These are phyloP conservation scores for Stomatorhinus walkeri DNA, from an alignment of 2,797 vertebrate genomes.

Conservation along the genomic window DNA sequence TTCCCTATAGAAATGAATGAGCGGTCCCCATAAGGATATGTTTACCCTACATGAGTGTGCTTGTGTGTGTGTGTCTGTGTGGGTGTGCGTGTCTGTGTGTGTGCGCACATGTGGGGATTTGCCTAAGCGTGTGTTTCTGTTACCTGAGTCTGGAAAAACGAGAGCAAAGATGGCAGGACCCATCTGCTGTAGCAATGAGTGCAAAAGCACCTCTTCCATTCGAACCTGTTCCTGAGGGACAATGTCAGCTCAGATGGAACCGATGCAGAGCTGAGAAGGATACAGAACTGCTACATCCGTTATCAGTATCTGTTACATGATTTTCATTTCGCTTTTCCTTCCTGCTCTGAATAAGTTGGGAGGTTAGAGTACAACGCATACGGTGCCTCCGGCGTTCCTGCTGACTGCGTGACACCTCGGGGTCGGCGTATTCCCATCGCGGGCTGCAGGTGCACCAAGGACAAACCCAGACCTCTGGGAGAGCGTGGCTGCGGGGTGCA, in stretches of 20 bases:
- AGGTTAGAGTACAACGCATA: neutral
- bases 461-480: slow-evolving; percentile 53
- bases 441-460: slow-evolving; percentile 67
- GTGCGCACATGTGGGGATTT: slow-evolving; percentile 35
- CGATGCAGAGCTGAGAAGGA: neutral
- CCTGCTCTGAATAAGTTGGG: neutral
- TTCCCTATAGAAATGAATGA: too few relatives aligned
- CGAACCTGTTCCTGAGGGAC: slow-evolving; percentile 54
- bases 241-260: slow-evolving; percentile 36
- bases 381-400: neutral
- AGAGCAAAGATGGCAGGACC: slow-evolving; percentile 61
- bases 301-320: neutral
- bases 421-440: slow-evolving; percentile 53
- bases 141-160: neutral
- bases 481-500: slow-evolving; percentile 30
- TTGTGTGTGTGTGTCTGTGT: slow-evolving; percentile 56
- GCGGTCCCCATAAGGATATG: too few relatives aligned
- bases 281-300: neutral
- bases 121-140: slow-evolving; percentile 51
- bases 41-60: too few relatives aligned
- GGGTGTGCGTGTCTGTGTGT: slow-evolving; percentile 39
- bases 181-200: slow-evolving; percentile 67
- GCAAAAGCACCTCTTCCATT: slow-evolving; percentile 60
- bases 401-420: neutral
- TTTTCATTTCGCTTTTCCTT: neutral